Evolutionary conservation across 2,797 vertebrate genomes (phyloP).

Genomic region (Bovichtus variegatus): DNA sequence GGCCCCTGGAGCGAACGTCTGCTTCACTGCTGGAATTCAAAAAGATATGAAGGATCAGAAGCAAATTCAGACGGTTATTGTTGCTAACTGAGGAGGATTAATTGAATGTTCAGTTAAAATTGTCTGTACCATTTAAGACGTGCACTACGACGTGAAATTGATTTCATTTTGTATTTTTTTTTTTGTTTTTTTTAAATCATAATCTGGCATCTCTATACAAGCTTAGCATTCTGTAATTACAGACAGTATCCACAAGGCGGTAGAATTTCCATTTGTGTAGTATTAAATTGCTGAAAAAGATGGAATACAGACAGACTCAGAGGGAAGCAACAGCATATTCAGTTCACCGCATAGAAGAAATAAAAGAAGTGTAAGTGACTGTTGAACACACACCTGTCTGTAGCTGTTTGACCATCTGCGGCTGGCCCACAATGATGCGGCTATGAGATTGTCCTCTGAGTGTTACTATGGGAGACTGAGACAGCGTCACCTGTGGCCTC

Average conservation of each 20-base stretch:
- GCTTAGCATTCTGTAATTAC: neutral
- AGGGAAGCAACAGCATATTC: neutral
- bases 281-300: neutral
- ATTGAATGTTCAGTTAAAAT: neutral
- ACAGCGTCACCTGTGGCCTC: conserved; percentile 90
- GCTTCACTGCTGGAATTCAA: conserved; percentile 88
- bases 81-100: neutral
- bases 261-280: conserved; percentile 18
- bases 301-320: neutral
- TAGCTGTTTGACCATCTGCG: conserved; percentile 90
- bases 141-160: neutral
- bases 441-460: conserved; percentile 87
- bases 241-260: conserved; percentile 54
- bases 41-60: conserved; percentile 9
- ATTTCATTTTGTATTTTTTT: neutral
- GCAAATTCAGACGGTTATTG: neutral
- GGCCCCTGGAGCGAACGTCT: conserved; percentile 84
- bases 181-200: neutral
- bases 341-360: neutral
- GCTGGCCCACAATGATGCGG: conserved; percentile 90
- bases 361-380: neutral
- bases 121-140: neutral
- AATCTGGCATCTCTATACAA: neutral
- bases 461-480: conserved; percentile 91
- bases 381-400: conserved; percentile 69